Evolutionary conservation across 2,888 invertebrate genomes (phyloP).

Genomic region (Dichetophora obliterata): DNA sequence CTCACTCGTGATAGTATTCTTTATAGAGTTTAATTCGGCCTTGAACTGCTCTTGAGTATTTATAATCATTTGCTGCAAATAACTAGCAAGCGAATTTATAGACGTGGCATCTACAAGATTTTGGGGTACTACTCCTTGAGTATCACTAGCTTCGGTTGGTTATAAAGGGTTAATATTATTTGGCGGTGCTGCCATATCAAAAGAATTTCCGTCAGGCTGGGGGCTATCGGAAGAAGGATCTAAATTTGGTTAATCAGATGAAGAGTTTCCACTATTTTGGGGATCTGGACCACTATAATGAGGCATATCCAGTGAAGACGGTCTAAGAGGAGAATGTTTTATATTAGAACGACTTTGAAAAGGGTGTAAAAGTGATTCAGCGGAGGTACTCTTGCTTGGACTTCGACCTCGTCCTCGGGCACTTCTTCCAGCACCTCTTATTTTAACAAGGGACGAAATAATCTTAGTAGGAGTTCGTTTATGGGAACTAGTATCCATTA

Average conservation of each 20-base stretch:
- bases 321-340: not conserved
- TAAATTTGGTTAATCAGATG: not conserved
- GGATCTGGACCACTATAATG: not conserved
- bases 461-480: not conserved
- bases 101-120: not conserved
- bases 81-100: not conserved
- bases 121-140: not conserved
- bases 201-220: not conserved
- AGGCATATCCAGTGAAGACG: not conserved
- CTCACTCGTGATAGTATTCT: not conserved
- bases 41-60: not conserved
- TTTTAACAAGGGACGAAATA: not conserved
- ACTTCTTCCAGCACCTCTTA: not conserved
- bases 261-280: not conserved
- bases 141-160: not conserved
- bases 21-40: not conserved
- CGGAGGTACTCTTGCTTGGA: not conserved
- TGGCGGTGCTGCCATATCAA: not conserved
- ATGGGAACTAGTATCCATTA: not conserved
- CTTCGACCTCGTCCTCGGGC: not conserved
- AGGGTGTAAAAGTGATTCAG: not conserved
- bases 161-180: not conserved
- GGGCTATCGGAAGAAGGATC: not conserved
- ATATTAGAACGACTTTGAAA: not conserved
- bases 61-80: not conserved